Percentiles rank a stretch among this genome's conserved stretches.
phyloP scores from a whole-genome alignment of 2,888 invertebrate species.

The Ornithoptera alexandrae region DNA sequence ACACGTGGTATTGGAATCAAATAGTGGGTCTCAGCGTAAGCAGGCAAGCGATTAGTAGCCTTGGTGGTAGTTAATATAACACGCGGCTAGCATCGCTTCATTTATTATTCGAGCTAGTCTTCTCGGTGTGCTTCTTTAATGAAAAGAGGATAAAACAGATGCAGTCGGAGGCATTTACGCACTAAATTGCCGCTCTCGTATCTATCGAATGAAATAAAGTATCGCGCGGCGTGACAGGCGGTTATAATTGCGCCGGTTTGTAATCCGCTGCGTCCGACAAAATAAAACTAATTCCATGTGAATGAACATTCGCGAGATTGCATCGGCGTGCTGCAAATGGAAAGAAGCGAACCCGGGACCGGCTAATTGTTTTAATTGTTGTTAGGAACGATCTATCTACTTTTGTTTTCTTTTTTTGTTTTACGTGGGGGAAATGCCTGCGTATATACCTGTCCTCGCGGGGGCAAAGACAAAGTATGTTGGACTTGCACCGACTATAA shows the following conservation, averaged over 20 bases:
- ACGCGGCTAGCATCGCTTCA: no score
- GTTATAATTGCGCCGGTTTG: conserved; percentile 22
- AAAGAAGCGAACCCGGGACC: conserved; percentile 61
- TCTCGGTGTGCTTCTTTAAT: background rate
- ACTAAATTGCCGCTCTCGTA: conserved; percentile 20
- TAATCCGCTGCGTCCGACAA: conserved; percentile 15
- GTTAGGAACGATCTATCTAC: background rate
- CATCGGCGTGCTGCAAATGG: conserved; percentile 54
- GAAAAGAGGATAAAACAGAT: conserved; percentile 4
- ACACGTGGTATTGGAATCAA: no score
- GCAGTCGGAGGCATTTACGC: conserved; percentile 20
- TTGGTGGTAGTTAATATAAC: no score
- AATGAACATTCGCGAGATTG: conserved; percentile 55
- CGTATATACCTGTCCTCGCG: no score
- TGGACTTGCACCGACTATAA: no score
- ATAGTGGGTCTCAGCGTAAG: no score
- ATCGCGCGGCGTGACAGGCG: conserved; percentile 13
- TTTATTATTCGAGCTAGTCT: background rate
- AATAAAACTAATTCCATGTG: conserved; percentile 31
- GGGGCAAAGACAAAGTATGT: no score
- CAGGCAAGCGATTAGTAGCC: no score
- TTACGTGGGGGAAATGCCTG: no score
- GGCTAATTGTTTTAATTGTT: conserved; percentile 61
- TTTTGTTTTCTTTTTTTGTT: no score
- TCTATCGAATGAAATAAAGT: conserved; percentile 22